A percentile compares a stretch with the other conserved stretches of the same genome.
Conservation (phyloP, 2,113 vertebrate species). For the Tupaia tana region DNA sequence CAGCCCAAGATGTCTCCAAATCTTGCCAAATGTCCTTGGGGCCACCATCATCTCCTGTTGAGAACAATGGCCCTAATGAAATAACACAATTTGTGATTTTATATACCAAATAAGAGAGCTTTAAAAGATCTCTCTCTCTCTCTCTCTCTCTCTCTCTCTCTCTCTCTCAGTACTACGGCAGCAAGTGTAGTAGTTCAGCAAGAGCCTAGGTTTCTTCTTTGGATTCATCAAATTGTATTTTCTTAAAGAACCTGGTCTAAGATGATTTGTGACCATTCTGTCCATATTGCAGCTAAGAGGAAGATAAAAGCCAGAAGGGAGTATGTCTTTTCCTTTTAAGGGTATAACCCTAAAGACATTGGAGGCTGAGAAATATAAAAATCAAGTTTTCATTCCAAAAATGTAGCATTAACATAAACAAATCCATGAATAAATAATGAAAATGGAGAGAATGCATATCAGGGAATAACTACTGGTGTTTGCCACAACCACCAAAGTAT, state of each 20-base stretch:
- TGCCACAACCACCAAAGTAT: not conserved
- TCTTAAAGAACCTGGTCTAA: not conserved
- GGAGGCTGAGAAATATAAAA: not conserved
- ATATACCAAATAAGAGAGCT: not conserved
- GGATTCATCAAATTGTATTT: not conserved
- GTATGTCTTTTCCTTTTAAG: not conserved
- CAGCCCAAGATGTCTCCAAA: not conserved
- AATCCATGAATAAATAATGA: not conserved
- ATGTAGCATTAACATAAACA: not conserved
- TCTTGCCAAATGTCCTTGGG: not conserved
- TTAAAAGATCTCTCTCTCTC: not conserved
- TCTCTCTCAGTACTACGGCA: not conserved
- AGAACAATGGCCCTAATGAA: not conserved
- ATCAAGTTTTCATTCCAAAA: not conserved
- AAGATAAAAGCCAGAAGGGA: not conserved
- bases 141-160: not conserved
- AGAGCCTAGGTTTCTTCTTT: not conserved
- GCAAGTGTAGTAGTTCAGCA: not conserved
- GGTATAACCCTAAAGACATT: not conserved
- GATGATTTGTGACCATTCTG: not conserved
- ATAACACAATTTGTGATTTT: not conserved
- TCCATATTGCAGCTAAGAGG: not conserved
- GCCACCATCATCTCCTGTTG: not conserved
- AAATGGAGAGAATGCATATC: not conserved
- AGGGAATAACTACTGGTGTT: not conserved